A percentile compares a stretch with the other conserved stretches of the same genome.
Evolutionary conservation across 2,888 invertebrate genomes (phyloP).

Genomic region (Hyles lineata): DNA sequence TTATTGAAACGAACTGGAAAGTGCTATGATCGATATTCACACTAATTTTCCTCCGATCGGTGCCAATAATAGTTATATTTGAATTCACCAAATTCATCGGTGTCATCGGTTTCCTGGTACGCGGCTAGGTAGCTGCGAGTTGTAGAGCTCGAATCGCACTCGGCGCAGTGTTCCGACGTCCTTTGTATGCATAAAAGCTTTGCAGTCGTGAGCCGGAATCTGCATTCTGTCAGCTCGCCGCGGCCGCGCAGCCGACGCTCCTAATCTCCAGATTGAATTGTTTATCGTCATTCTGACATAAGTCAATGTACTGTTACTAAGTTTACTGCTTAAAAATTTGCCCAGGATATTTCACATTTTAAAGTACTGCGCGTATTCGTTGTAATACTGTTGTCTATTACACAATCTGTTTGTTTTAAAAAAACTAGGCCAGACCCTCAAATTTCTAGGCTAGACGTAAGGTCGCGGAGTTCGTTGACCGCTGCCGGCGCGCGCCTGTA

Average conservation of each 20-base stretch:
- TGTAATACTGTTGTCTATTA: conserved; percentile 7
- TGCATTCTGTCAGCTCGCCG: conserved; percentile 47
- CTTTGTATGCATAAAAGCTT: conserved; percentile 62
- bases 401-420: conserved; percentile 31
- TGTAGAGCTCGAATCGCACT: neutral
- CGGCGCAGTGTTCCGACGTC: conserved; percentile 36
- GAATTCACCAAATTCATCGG: neutral
- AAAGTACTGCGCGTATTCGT: neutral
- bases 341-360: neutral
- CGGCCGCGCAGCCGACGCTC: conserved; percentile 36
- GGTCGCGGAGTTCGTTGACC: conserved; percentile 78
- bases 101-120: neutral
- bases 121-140: neutral
- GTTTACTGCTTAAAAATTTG: neutral
- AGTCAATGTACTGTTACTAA: conserved; percentile 6
- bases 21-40: neutral
- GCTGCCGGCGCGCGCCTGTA: conserved; percentile 66
- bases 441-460: conserved; percentile 74
- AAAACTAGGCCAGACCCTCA: conserved; percentile 74
- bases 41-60: neutral
- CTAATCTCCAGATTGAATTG: conserved; percentile 43
- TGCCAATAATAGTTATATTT: neutral
- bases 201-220: conserved; percentile 46
- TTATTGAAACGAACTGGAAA: neutral
- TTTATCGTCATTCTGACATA: conserved; percentile 21